These are phyloP conservation scores for Andricus quercusramuli DNA, from an alignment of 2,888 invertebrate species.

Conservation along the genomic window DNA sequence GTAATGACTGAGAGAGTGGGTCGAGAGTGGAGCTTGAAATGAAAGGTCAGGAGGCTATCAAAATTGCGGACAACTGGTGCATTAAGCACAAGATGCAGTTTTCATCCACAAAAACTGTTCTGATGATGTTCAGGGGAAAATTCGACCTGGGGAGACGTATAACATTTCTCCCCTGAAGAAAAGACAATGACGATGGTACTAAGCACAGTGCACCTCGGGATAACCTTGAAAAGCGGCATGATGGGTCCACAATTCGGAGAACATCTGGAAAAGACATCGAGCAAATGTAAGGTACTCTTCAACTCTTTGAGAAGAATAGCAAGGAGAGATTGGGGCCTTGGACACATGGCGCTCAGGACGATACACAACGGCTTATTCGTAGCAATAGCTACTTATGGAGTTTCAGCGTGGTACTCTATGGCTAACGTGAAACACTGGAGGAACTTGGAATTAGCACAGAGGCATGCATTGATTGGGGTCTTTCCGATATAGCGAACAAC, in stretches of 20 bases:
- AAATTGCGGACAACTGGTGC: background rate
- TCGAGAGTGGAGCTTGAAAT: slow-evolving; percentile 9
- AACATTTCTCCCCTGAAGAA: background rate
- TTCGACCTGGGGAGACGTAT: background rate
- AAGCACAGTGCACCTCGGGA: background rate
- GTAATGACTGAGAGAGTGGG: background rate
- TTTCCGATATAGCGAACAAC: slow-evolving; percentile 42
- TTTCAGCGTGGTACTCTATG: slow-evolving; percentile 45
- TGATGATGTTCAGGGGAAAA: slow-evolving; percentile 33
- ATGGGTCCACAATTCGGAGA: too few relatives aligned
- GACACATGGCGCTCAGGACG: background rate
- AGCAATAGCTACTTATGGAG: slow-evolving; percentile 45
- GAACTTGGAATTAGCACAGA: background rate
- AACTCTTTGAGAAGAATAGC: background rate
- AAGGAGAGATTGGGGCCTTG: slow-evolving; percentile 48
- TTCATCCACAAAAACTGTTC: background rate
- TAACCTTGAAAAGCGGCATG: background rate
- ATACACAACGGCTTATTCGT: slow-evolving; percentile 43
- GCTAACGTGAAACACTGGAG: slow-evolving; percentile 3
- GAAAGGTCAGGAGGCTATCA: background rate
- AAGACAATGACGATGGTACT: background rate
- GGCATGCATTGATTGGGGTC: background rate
- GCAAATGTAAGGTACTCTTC: background rate
- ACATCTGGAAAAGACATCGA: background rate
- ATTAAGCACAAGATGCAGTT: background rate